Evolutionary conservation across 2,797 vertebrate genomes (phyloP), one percentile per base, ranked within the genome.

Genomic region (Chromobotia macracanthus): DNA sequence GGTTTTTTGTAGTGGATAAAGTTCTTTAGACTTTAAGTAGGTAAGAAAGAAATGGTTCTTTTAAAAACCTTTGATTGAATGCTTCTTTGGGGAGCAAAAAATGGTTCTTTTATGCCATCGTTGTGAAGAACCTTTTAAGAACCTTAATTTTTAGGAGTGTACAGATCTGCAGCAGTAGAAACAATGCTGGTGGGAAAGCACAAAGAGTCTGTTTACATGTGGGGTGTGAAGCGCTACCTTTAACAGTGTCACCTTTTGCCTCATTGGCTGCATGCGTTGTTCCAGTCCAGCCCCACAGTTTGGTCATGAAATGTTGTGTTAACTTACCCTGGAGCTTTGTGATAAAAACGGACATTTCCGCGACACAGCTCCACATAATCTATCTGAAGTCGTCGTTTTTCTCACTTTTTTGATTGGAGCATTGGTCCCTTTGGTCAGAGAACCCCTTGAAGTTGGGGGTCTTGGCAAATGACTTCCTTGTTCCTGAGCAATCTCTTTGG

Each of bases 401-500:
- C 72, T 63, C 23, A 19, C 75, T 88, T 84, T 84, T 89, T 86
- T 84, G 77, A 88, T 89, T 87, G 73, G 81, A 38, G 77, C 84
- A 81, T 78, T 71, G 15, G 84, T 86, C 80, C 82, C 79, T 64
- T 81, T 67, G 55, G 79, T 63, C 82, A 81, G 86, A 84, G 84
- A 84, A 86, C 72, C 67, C 70, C 72, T 89, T 86, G 86, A 90
- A 89, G 87, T 91, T 90, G 86, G 87, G 86, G 86, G 83, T 87
- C 79, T 69, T 81, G 69, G 77, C 87, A 89, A 91, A 91, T 89
- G 80, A 91, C 89, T 91, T 91, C 90, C 90, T 89, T 84, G 87
- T 89, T 93, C 89, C 88, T 89, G 87, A 88, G 88, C 84, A 90
- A 88, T 88, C 87, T 91, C 86, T 87, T 84, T 88, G 88, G 91